A percentile compares a stretch with the other conserved stretches of the same genome.
These are phyloP conservation scores for Orchesellides sinensis DNA, from an alignment of 2,888 invertebrate species.

Conservation along the genomic window DNA sequence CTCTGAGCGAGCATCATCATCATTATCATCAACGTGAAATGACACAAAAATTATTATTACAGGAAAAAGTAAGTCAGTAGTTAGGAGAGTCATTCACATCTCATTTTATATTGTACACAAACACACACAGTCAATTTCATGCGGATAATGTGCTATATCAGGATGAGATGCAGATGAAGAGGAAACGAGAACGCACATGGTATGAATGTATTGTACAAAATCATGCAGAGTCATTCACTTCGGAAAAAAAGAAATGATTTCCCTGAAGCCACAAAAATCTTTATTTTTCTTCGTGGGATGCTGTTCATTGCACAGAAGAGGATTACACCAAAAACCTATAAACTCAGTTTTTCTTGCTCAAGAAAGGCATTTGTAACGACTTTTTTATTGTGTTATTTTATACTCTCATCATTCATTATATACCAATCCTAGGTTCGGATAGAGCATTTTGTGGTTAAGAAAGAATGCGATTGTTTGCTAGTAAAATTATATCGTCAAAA, in stretches of 20 bases:
- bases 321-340: slow-evolving; percentile 12
- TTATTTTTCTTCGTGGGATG: no score
- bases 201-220: no score
- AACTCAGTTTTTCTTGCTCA: slow-evolving; percentile 3
- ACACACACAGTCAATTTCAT: not conserved
- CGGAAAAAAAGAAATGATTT: slow-evolving; percentile 51
- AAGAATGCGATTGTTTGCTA: no score
- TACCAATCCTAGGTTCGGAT: no score
- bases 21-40: slow-evolving; percentile 50
- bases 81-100: slow-evolving; percentile 48
- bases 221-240: slow-evolving; percentile 56
- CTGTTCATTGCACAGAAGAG: no score
- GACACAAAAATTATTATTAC: slow-evolving; percentile 62
- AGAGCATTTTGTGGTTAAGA: no score
- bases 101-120: no score
- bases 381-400: no score
- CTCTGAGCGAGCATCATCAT: slow-evolving; percentile 42
- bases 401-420: no score
- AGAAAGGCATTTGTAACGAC: no score
- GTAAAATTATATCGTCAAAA: no score
- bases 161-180: not conserved
- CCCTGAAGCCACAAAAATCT: slow-evolving; percentile 52
- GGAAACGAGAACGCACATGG: not conserved
- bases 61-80: slow-evolving; percentile 61
- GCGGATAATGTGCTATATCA: not conserved